Evolutionary conservation across 2,113 vertebrate genomes (phyloP).

Genomic region (Kryptolebias marmoratus): DNA sequence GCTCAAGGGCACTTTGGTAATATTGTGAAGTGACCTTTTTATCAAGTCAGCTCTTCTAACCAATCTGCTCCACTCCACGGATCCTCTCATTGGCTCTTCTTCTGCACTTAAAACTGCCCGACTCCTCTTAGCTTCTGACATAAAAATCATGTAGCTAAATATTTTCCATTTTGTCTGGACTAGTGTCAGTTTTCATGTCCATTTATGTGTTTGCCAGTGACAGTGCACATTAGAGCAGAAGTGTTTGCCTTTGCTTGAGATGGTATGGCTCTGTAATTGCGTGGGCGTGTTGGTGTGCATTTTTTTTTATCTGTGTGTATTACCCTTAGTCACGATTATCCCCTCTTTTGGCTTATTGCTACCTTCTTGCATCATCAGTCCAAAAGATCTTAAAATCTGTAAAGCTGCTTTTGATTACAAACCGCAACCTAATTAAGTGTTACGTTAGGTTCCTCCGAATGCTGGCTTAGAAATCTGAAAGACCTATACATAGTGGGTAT

Average conservation of each 20-base stretch:
- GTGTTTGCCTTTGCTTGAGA: constrained; percentile 29
- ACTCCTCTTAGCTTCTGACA: constrained; percentile 7
- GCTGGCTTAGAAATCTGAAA: not conserved
- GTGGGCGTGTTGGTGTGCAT: constrained; percentile 11
- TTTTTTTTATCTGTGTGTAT: constrained; percentile 20
- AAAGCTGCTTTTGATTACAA: constrained; percentile 37
- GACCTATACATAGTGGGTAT: not conserved
- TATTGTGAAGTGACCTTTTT: constrained; percentile 36
- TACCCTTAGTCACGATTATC: constrained; percentile 47
- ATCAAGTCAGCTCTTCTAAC: constrained; percentile 41
- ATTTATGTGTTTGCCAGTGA: constrained; percentile 30
- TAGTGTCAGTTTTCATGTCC: constrained; percentile 8
- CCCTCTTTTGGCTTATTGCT: constrained; percentile 49
- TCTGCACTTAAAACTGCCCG: constrained; percentile 16
- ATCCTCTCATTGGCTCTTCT: constrained; percentile 24
- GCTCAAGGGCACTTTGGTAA: constrained; percentile 36
- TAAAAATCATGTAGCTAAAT: constrained; percentile 21
- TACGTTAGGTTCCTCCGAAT: constrained; percentile 1
- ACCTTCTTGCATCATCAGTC: constrained; percentile 60
- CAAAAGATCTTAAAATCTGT: constrained; percentile 50
- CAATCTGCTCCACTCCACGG: constrained; percentile 35
- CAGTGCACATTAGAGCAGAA: constrained; percentile 28
- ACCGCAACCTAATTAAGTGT: constrained; percentile 8
- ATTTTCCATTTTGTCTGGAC: constrained; percentile 24
- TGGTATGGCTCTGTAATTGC: constrained; percentile 24